Percentiles rank a stretch among this genome's conserved stretches.
Evolutionary conservation across 2,888 invertebrate genomes (phyloP).

Genomic region (Microctonus brassicae): DNA sequence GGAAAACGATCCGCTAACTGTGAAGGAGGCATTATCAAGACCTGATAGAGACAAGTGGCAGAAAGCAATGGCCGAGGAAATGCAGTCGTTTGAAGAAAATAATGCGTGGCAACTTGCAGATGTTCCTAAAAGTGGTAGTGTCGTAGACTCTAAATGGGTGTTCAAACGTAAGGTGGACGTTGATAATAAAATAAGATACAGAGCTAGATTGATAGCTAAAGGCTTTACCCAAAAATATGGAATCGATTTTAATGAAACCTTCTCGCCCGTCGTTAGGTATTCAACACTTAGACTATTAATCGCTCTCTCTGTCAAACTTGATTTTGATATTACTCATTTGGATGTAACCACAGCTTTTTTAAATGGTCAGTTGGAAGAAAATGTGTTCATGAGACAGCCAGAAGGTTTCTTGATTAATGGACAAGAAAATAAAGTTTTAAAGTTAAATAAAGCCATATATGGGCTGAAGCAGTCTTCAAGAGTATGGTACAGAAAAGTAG

Average conservation of each 20-base stretch:
- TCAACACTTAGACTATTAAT: slow-evolving; percentile 36
- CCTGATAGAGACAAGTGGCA: slow-evolving; percentile 30
- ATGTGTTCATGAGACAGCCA: slow-evolving; percentile 39
- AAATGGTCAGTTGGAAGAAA: slow-evolving; percentile 41
- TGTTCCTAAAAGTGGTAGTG: background rate
- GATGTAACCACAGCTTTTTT: slow-evolving; percentile 44
- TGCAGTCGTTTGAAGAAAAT: slow-evolving; percentile 20
- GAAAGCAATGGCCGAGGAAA: slow-evolving; percentile 14
- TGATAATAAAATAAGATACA: slow-evolving; percentile 35
- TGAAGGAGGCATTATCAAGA: slow-evolving; percentile 16
- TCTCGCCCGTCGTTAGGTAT: slow-evolving; percentile 36
- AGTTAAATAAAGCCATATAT: slow-evolving; percentile 34
- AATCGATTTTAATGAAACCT: slow-evolving; percentile 37
- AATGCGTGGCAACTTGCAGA: slow-evolving; percentile 26
- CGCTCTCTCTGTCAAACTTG: slow-evolving; percentile 32
- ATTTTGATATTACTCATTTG: slow-evolving; percentile 42
- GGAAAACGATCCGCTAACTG: background rate
- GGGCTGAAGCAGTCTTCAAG: slow-evolving; percentile 39
- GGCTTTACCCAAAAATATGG: slow-evolving; percentile 26
- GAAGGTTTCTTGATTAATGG: slow-evolving; percentile 14
- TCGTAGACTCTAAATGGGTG: slow-evolving; percentile 29
- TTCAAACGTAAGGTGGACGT: slow-evolving; percentile 37
- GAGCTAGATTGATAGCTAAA: slow-evolving; percentile 25
- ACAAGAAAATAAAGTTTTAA: slow-evolving; percentile 12
- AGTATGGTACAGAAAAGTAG: slow-evolving; percentile 26